Evolutionary conservation across 2,888 invertebrate species (phyloP), one percentile per base, ranked within the genome.

Genomic region (Disparrhopalites patrizii): DNA sequence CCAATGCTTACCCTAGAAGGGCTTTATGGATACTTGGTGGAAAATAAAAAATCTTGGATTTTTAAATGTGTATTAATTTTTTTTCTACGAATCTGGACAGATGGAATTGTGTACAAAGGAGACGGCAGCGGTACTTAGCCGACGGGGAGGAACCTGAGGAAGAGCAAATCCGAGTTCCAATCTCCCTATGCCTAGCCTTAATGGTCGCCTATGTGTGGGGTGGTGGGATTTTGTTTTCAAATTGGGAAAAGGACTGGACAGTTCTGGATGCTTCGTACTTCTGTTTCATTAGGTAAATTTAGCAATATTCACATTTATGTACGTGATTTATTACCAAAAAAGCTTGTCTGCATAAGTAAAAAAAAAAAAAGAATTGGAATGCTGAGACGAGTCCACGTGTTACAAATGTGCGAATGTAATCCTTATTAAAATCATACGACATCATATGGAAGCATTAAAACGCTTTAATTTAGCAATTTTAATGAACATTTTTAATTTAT

Each of bases 151-250:
- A 78, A 57, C 84, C 84, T 74, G 86, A 86, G 77, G 74, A 72
- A 85, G 88, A 43, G 87, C 83, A 84, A 73, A 85, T 89, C 61
- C 84, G 90, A 72, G 94, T 97, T 67, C 97, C 97, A 55, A 87
- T 95, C 67, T 85, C 87, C 62, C 84, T 97, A 58, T 93, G 94
- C 78, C 81, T 95, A 68, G 81, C 92, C 73, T 87, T 96, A 50
- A 87, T 97, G 76, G 83, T 91, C 55, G 84, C 88, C 73, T 97
- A 97, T 80, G 86, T 97, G 76, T 88, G 89, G 66, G 87, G 91
- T 36, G 97, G 97, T 15, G 91, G 95, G 0, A 82, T 91, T 67
- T 83, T 97, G 72, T 98, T 98, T 80, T 88, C 90, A 68, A 84
- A 89, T 62, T 88, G 95, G 78, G 97, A 97, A 79, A 78, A 78